These are phyloP conservation scores for Phania funesta DNA, from an alignment of 2,888 invertebrate species.

Conservation along the genomic window DNA sequence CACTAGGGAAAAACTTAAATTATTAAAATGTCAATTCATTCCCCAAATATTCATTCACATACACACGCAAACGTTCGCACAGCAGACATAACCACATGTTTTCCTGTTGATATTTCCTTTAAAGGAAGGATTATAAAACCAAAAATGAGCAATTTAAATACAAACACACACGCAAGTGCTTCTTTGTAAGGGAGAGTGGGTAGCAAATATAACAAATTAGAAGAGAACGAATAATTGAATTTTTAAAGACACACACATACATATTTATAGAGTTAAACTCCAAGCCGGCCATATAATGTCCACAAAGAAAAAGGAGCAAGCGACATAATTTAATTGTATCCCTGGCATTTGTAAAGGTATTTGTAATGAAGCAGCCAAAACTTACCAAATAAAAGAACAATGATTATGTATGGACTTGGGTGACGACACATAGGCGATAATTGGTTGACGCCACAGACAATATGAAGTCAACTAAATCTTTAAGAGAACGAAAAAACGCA, in stretches of 20 bases:
- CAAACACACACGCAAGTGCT: neutral
- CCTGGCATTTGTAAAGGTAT: conserved; percentile 49
- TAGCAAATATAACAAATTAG: conserved; percentile 15
- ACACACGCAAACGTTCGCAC: neutral
- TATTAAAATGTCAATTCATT: too few species aligned
- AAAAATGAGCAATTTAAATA: neutral
- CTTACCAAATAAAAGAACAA: neutral
- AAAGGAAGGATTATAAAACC: neutral
- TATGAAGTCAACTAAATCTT: too few species aligned
- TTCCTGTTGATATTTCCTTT: neutral
- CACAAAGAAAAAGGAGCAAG: neutral
- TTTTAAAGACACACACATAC: neutral
- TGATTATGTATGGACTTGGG: neutral
- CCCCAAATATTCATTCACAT: neutral
- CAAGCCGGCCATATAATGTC: neutral
- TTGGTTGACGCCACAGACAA: too few species aligned
- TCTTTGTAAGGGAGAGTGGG: neutral
- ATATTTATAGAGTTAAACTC: neutral
- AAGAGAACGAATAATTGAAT: neutral
- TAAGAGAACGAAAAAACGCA: too few species aligned
- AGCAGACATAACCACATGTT: neutral
- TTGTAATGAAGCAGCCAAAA: neutral
- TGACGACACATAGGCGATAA: neutral
- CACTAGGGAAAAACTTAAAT: too few species aligned
- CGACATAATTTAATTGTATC: neutral